Conservation (phyloP, 2,888 invertebrate genomes). For the Hyppa rectilinea region DNA sequence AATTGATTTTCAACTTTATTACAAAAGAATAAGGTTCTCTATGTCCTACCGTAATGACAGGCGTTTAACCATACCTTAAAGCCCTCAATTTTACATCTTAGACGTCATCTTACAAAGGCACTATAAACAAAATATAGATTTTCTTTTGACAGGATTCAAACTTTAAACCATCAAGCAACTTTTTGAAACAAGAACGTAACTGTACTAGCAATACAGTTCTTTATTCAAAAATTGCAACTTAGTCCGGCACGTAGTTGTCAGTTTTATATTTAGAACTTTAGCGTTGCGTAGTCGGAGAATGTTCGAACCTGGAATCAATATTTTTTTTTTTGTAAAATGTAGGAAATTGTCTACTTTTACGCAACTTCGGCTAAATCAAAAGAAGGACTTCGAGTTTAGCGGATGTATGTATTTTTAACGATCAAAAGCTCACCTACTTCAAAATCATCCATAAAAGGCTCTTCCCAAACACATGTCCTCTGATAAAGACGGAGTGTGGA, state of each 20-base stretch:
- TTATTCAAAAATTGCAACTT: not conserved
- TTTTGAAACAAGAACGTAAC: not conserved
- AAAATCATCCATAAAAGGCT: slow-evolving; percentile 11
- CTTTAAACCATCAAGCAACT: not conserved
- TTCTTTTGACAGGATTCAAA: not conserved
- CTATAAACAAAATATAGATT: too few relatives aligned
- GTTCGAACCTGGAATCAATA: too few relatives aligned
- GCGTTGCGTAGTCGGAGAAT: too few relatives aligned
- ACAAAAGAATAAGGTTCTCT: too few relatives aligned
- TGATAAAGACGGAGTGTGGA: slow-evolving; percentile 62
- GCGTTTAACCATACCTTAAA: too few relatives aligned
- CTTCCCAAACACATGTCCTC: slow-evolving; percentile 49
- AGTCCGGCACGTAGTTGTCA: too few relatives aligned
- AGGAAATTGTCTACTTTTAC: not conserved
- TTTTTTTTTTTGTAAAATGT: not conserved
- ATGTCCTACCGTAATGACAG: too few relatives aligned
- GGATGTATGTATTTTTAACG: not conserved
- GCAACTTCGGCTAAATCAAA: not conserved
- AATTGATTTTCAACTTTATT: too few relatives aligned
- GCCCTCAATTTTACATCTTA: not conserved
- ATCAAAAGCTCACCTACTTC: not conserved
- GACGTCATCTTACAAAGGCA: not conserved
- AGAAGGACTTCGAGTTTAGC: not conserved
- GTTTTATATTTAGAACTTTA: too few relatives aligned
- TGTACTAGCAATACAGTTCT: not conserved